These are phyloP conservation scores for Salminus brasiliensis DNA, from an alignment of 2,113 vertebrate species.

Conservation along the genomic window DNA sequence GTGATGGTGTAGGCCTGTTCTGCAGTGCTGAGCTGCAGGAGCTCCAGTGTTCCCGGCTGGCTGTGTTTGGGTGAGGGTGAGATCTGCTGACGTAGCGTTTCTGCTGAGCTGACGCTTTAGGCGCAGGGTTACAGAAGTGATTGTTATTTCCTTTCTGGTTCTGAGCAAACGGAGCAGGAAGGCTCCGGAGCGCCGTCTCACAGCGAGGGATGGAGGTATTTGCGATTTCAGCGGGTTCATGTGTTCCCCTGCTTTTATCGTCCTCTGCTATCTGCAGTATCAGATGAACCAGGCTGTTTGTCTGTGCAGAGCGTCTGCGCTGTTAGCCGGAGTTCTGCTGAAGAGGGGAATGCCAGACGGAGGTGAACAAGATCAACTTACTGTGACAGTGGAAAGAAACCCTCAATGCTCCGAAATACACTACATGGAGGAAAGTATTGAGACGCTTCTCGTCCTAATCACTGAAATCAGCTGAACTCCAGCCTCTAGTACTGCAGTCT, in stretches of 20 bases:
- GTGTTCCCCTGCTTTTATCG: conserved; percentile 23
- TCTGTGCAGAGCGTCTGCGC: not conserved
- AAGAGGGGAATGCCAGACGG: not conserved
- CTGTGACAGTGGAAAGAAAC: not conserved
- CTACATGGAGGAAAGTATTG: too few relatives aligned
- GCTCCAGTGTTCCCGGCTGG: too few relatives aligned
- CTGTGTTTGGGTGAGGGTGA: too few relatives aligned
- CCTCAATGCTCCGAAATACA: not conserved
- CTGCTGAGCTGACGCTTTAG: not conserved
- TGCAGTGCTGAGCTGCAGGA: too few relatives aligned
- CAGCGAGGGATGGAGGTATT: conserved; percentile 14
- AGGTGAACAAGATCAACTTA: not conserved
- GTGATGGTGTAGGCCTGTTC: too few relatives aligned
- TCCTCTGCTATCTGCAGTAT: not conserved
- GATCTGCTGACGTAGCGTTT: too few relatives aligned
- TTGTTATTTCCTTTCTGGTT: conserved; percentile 37
- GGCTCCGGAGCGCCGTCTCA: not conserved
- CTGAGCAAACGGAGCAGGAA: conserved; percentile 13
- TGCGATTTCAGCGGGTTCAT: not conserved
- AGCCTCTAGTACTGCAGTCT: too few relatives aligned
- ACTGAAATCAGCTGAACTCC: too few relatives aligned
- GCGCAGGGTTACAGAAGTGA: conserved; percentile 14
- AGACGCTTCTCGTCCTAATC: too few relatives aligned
- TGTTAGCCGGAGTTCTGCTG: not conserved
- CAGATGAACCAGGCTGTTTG: not conserved